Evolutionary conservation across 2,888 invertebrate genomes (phyloP).

Genomic region (Pterostichus madidus): DNA sequence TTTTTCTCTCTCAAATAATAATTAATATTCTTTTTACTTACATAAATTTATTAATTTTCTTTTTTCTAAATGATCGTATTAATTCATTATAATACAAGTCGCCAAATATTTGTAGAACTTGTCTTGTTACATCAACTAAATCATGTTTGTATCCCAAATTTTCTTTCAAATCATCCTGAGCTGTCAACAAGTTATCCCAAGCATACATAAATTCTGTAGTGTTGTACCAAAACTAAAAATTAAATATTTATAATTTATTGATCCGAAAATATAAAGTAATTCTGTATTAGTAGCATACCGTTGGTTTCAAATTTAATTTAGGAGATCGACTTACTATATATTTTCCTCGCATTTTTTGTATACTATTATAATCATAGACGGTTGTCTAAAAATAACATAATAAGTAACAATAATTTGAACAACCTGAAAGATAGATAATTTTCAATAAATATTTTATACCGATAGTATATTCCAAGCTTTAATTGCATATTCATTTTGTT

Average conservation of each 20-base stretch:
- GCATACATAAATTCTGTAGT: conserved; percentile 76
- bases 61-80: conserved; percentile 74
- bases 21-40: conserved; percentile 71
- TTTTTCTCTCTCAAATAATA: too few relatives aligned
- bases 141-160: conserved; percentile 84
- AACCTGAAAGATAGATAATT: not conserved
- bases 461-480: conserved; percentile 84
- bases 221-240: conserved; percentile 84
- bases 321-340: not conserved
- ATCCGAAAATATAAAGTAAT: not conserved
- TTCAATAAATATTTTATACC: conserved; percentile 71
- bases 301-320: not conserved
- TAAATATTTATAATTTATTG: conserved; percentile 53
- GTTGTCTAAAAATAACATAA: conserved; percentile 77
- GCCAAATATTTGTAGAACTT: conserved; percentile 87
- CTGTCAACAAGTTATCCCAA: conserved; percentile 77
- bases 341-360: conserved; percentile 84
- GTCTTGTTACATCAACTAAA: conserved; percentile 91
- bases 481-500: conserved; percentile 78
- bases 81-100: conserved; percentile 83
- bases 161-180: conserved; percentile 71
- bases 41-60: conserved; percentile 74
- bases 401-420: not conserved
- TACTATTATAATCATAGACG: conserved; percentile 86
- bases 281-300: not conserved